These are phyloP conservation scores for Muntiacus muntjak DNA, from an alignment of 2,113 vertebrate species.

Conservation along the genomic window DNA sequence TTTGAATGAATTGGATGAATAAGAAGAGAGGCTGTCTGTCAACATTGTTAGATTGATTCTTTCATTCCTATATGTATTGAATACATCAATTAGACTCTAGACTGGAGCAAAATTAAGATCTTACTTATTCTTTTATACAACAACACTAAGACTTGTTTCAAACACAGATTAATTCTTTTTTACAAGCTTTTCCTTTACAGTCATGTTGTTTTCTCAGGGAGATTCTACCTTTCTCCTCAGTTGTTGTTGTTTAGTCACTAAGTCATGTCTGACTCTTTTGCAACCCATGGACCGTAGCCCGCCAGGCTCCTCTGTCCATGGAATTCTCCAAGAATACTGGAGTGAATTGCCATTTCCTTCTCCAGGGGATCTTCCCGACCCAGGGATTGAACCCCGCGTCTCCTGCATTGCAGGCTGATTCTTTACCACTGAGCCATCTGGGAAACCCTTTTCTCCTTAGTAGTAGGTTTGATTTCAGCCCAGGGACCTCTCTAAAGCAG, in stretches of 20 bases:
- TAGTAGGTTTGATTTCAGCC: slow-evolving; percentile 16
- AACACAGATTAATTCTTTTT: not conserved
- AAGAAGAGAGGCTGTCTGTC: not conserved
- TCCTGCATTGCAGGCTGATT: not conserved
- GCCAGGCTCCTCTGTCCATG: not conserved
- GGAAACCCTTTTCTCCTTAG: not conserved
- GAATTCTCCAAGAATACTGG: not conserved
- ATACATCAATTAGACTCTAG: not conserved
- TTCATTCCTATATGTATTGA: not conserved
- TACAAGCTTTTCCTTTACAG: not conserved
- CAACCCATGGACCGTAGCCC: not conserved
- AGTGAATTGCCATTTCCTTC: not conserved
- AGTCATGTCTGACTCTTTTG: not conserved
- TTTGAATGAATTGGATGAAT: slow-evolving; percentile 37
- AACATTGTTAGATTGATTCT: slow-evolving; percentile 25
- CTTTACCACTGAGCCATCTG: not conserved
- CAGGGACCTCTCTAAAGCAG: not conserved
- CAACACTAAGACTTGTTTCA: slow-evolving; percentile 3
- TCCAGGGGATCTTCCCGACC: not conserved
- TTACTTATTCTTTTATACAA: slow-evolving; percentile 24
- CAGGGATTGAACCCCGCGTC: not conserved
- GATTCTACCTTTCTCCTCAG: slow-evolving; percentile 1
- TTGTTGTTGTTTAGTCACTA: not conserved
- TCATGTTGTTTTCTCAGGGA: not conserved
- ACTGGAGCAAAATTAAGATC: slow-evolving; percentile 17